These are phyloP conservation scores for Tetragonisca angustula DNA, from an alignment of 2,888 invertebrate species.

Conservation along the genomic window DNA sequence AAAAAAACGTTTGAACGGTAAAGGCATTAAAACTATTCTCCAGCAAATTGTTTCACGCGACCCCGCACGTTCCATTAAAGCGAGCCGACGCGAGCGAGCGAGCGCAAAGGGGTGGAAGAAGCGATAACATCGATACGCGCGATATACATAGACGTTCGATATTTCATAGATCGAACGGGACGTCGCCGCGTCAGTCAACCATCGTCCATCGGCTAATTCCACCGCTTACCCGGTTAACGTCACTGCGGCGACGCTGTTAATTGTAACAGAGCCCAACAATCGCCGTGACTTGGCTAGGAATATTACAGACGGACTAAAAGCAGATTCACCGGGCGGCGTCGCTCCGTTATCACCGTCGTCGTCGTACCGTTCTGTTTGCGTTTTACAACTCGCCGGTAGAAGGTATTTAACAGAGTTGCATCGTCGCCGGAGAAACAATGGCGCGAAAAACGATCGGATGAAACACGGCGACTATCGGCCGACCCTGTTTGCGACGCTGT, in stretches of 20 bases:
- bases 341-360: conserved; percentile 6
- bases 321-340: not conserved
- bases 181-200: not conserved
- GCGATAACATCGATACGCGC: not conserved
- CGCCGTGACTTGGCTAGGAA: not conserved
- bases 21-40: not conserved
- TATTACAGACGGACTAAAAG: not conserved
- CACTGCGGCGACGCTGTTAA: not conserved
- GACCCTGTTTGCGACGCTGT: conserved; percentile 28
- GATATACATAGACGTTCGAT: conserved; percentile 4
- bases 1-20: not conserved
- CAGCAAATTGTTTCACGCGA: conserved; percentile 23
- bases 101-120: not conserved
- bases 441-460: conserved; percentile 18
- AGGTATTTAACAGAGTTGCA: conserved; percentile 36
- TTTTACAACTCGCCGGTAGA: conserved; percentile 1
- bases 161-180: not conserved
- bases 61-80: not conserved
- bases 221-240: not conserved
- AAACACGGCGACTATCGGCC: conserved; percentile 28
- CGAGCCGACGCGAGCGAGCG: not conserved
- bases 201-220: conserved; percentile 11
- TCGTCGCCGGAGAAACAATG: conserved; percentile 19
- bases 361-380: not conserved
- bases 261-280: not conserved